phyloP scores from a whole-genome alignment of 2,113 vertebrate species.

The Misgurnus anguillicaudatus region DNA sequence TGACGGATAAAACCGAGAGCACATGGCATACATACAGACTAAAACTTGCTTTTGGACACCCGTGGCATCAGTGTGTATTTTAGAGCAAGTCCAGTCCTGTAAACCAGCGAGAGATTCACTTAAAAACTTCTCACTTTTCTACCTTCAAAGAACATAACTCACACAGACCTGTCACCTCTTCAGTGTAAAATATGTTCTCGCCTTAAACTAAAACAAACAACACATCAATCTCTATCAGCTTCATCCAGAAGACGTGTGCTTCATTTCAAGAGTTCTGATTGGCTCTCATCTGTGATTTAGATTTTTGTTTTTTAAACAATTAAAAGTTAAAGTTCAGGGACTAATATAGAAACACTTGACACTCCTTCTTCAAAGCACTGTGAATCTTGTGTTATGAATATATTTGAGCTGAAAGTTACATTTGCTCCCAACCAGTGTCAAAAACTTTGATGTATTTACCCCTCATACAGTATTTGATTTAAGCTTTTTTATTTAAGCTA shows the following conservation, averaged over 20 bases:
- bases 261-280: slow-evolving; percentile 30
- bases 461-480: too few species aligned
- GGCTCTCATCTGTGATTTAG: background rate
- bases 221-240: slow-evolving; percentile 74
- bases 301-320: slow-evolving; percentile 52
- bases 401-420: background rate
- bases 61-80: slow-evolving; percentile 51
- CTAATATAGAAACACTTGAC: slow-evolving; percentile 48
- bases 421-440: too few species aligned
- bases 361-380: slow-evolving; percentile 13
- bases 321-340: slow-evolving; percentile 54
- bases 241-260: slow-evolving; percentile 55
- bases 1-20: too few species aligned
- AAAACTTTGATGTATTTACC: too few species aligned
- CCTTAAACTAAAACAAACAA: slow-evolving; percentile 76
- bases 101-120: slow-evolving; percentile 68
- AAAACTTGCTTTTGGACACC: slow-evolving; percentile 11
- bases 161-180: slow-evolving; percentile 65
- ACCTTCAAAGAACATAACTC: slow-evolving; percentile 62
- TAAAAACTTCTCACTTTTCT: slow-evolving; percentile 69
- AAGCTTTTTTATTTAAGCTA: too few species aligned
- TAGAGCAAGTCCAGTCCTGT: slow-evolving; percentile 67
- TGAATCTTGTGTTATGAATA: slow-evolving; percentile 18
- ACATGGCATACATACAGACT: background rate
- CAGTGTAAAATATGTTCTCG: slow-evolving; percentile 71